Base-by-base conservation (phyloP, 2,113 vertebrate species). In the Callospermophilus lateralis region DNA sequence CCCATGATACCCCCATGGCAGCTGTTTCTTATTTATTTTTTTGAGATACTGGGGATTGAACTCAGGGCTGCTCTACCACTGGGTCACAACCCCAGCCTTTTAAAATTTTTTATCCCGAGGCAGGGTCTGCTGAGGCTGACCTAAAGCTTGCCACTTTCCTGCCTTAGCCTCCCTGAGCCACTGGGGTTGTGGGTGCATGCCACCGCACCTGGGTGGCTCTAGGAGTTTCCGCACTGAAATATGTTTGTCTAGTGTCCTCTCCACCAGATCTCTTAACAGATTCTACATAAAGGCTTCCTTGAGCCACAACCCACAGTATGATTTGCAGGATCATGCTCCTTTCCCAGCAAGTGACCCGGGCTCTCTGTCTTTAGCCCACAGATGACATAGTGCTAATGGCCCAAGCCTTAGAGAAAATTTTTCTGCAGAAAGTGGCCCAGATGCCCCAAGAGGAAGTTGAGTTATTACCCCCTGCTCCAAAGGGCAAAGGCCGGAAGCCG, bases 331-430 rank as follows among this genome's bases (percentile, higher is more conserved):
- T 0, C 8, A 1, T 0, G 93, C 39, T 13, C 61, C 77, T 72
- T 83, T 58, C 94, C 8, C 1, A 10, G 3, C 5, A 0, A 15
- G 12, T 94, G 73, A 92, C 88, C 61, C 4, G 7, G 22, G 34
- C 78, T 97, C 79, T 2, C 93, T 94, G 90, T 97, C 78, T 97
- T 92, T 96, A 99, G 99, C 99, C 99, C 73, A 99, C 99, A 94
- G 99, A 99, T 89, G 99, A 99, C 98, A 99, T 99, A 0, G 99
- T 99, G 96, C 99, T 99, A 92, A 99, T 99, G 99, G 99, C 99
- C 6, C 99, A 99, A 93, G 99, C 99, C 28, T 97, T 99, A 98
- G 99, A 99, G 98, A 99, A 99, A 98, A 99, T 99, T 68, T 99
- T 99, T 98, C 98, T 99, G 96, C 99, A 99, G 97, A 99, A 99